Percentiles rank a stretch among this genome's conserved stretches.
phyloP scores from a whole-genome alignment of 2,113 vertebrate genomes.

The Laterallus jamaicensis region DNA sequence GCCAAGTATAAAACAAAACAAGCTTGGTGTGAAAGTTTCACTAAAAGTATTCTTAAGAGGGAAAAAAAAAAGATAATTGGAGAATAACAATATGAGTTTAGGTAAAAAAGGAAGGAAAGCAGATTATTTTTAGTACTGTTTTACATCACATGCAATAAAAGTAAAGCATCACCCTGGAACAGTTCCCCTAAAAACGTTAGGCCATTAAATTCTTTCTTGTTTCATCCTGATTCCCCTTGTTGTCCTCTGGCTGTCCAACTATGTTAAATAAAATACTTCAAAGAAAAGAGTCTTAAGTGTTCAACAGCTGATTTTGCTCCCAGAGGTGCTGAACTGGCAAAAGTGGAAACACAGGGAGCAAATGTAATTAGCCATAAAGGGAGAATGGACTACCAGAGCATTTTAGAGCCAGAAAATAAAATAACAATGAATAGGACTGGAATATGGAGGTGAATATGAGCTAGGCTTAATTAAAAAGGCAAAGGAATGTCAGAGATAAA shows the following conservation, averaged over 20 bases:
- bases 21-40: not conserved
- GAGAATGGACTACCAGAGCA: not conserved
- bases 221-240: not conserved
- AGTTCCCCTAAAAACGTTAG: not conserved
- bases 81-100: not conserved
- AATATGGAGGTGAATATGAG: not conserved
- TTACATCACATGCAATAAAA: not conserved
- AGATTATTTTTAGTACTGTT: not conserved
- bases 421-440: not conserved
- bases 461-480: not conserved
- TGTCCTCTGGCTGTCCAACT: conserved; percentile 30
- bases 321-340: conserved; percentile 47
- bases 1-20: not conserved
- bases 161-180: not conserved
- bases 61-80: not conserved
- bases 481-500: not conserved
- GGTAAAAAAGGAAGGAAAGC: not conserved
- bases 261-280: conserved; percentile 15
- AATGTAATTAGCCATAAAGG: conserved; percentile 1
- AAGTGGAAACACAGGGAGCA: not conserved
- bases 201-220: conserved; percentile 8
- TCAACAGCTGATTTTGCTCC: conserved; percentile 46
- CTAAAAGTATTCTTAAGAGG: not conserved
- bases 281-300: not conserved
- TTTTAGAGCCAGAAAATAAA: conserved; percentile 15